phyloP scores from a whole-genome alignment of 2,797 vertebrate species.

The Syndactyla subalaris region DNA sequence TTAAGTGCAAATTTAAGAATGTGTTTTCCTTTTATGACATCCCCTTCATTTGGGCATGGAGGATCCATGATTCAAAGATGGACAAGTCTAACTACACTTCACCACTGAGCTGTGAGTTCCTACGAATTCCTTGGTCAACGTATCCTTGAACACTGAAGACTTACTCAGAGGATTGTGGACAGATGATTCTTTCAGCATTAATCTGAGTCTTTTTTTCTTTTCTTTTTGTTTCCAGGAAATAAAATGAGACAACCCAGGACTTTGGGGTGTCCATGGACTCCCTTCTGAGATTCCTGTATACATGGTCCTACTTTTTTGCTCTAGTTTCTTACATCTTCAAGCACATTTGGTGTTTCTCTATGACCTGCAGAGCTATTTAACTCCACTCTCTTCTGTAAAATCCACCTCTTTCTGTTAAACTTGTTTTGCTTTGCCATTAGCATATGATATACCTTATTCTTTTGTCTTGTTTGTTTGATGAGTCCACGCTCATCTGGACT shows the following conservation, averaged over 20 bases:
- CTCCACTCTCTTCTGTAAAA: not conserved
- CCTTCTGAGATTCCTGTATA: not conserved
- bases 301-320: not conserved
- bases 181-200: not conserved
- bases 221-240: not conserved
- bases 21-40: not conserved
- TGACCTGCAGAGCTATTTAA: not conserved
- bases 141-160: accelerated
- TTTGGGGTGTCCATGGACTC: not conserved
- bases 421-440: not conserved
- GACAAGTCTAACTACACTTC: not conserved
- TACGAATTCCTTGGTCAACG: not conserved
- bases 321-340: not conserved
- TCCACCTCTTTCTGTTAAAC: not conserved
- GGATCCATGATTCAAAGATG: not conserved
- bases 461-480: not conserved
- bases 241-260: not conserved
- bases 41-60: not conserved
- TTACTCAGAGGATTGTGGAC: not conserved
- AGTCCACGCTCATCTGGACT: not conserved
- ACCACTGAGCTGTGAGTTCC: not conserved
- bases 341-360: not conserved
- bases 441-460: not conserved
- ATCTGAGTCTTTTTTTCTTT: not conserved
- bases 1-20: not conserved